Percentiles rank a stretch among this genome's conserved stretches.
Conservation (phyloP, 2,113 vertebrate species). For the Barbus barbus region DNA sequence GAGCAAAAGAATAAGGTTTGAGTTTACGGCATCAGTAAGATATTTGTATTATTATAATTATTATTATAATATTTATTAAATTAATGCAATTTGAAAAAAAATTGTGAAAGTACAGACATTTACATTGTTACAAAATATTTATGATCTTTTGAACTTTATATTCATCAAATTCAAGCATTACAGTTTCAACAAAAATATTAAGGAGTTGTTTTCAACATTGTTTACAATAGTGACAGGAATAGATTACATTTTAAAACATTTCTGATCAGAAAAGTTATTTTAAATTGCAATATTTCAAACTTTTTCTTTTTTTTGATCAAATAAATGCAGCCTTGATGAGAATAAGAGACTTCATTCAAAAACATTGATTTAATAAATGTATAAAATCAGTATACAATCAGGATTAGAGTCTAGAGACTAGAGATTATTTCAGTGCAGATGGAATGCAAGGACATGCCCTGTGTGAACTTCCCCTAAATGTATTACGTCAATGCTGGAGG, state of each 20-base stretch:
- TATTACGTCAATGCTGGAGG: background rate
- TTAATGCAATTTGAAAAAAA: background rate
- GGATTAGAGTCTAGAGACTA: no score
- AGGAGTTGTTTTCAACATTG: no score
- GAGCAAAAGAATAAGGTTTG: background rate
- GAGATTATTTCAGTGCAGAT: background rate
- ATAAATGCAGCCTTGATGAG: background rate
- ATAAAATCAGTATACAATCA: background rate
- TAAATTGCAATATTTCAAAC: background rate
- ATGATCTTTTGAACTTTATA: background rate
- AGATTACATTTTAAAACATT: background rate
- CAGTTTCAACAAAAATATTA: no score
- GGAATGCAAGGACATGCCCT: slow-evolving; percentile 2
- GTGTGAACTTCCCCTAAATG: background rate
- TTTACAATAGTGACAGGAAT: no score
- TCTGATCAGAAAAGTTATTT: background rate
- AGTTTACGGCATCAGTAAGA: background rate
- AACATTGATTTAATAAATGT: background rate
- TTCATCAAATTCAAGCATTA: background rate
- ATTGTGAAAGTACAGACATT: background rate
- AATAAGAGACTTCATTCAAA: background rate
- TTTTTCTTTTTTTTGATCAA: background rate
- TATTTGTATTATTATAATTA: no score
- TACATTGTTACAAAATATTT: background rate
- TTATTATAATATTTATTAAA: background rate